Evolutionary conservation across 2,888 invertebrate genomes (phyloP), one percentile per base, ranked within the genome.

Genomic region (Hyles lineata): DNA sequence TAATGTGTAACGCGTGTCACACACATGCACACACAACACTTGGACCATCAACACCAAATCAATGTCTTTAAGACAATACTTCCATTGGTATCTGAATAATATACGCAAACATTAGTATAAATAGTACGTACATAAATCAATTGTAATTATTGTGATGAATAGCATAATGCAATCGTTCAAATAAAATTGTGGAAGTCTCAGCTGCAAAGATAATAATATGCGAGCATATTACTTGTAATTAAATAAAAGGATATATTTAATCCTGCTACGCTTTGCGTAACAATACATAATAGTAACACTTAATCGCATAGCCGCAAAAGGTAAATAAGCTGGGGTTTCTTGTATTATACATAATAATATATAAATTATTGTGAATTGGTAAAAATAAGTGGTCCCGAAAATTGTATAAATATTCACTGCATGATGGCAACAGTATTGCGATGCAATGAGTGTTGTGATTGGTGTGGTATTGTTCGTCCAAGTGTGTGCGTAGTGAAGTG

Each of bases 1-100:
- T 88, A 63, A 63, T 83, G 80, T 86, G 81, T 80, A 81, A 85
- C 77, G 80, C 82, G 82, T 80, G 85, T 9, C 52, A 52, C 7
- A 23, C 29, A 21, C 17, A 58, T 21, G 21, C 32, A 7, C 8
- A 55, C 32, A 11, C 21, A 9, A 61, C 71, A 60, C 59, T 60
- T 55, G 63, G 72, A 25, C 70, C 70, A 58, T n/a, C 70, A 55
- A 55, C 55, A n/a, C 55, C 55, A 55, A 17, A 55, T 6, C 55
- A 6, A 19, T n/a, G n/a, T 19, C 55, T 17, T n/a, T 19, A n/a
- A 55, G 55, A 55, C 55, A 55, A 55, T n/a, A n/a, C 15, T 3
- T 43, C 15, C 15, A 15, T 11, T 43, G 11, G 43, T 43, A 43
- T 43, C 43, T 15, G 43, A 43, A 43, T 43, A 43, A 43, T 43